Evolutionary conservation across 2,113 vertebrate genomes (phyloP).

Genomic region (Lampris megalopsis): DNA sequence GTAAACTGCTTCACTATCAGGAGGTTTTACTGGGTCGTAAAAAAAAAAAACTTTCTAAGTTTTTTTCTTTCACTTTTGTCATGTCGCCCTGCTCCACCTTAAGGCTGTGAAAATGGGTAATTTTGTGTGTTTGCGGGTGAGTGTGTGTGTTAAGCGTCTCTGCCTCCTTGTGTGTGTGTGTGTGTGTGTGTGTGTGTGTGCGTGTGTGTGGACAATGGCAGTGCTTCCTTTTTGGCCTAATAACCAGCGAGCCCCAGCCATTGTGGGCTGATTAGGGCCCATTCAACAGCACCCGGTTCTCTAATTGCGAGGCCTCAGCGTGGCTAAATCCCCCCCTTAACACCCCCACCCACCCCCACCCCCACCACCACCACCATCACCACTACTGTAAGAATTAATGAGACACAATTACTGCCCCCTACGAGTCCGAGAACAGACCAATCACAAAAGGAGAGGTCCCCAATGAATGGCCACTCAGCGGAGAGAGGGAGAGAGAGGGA

Average conservation of each 20-base stretch:
- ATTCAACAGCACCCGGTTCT: conserved; percentile 88
- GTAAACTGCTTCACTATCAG: no score
- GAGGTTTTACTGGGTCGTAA: no score
- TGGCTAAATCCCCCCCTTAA: conserved; percentile 77
- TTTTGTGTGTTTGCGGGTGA: conserved; percentile 27
- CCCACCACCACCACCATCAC: conserved; percentile 32
- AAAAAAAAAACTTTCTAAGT: no score
- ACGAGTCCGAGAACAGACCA: conserved; percentile 75
- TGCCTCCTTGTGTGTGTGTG: background rate
- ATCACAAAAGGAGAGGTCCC: conserved; percentile 76
- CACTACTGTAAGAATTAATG: conserved; percentile 95
- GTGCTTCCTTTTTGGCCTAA: conserved; percentile 91
- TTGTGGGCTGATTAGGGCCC: conserved; percentile 94
- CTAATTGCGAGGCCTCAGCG: conserved; percentile 90
- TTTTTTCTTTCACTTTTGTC: no score
- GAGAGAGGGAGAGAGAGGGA: conserved; percentile 58
- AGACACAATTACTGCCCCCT: conserved; percentile 94
- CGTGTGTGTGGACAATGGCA: conserved; percentile 83
- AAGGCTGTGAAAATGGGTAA: background rate
- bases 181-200: conserved; percentile 6
- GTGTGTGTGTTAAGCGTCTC: background rate
- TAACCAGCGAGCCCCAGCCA: conserved; percentile 87
- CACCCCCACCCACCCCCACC: conserved; percentile 68
- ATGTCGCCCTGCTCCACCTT: no score
- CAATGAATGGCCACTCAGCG: conserved; percentile 72